A percentile compares a stretch with the other conserved stretches of the same genome.
phyloP scores from a whole-genome alignment of 2,888 invertebrate genomes.

The Pseudeuparius sepicola region DNA sequence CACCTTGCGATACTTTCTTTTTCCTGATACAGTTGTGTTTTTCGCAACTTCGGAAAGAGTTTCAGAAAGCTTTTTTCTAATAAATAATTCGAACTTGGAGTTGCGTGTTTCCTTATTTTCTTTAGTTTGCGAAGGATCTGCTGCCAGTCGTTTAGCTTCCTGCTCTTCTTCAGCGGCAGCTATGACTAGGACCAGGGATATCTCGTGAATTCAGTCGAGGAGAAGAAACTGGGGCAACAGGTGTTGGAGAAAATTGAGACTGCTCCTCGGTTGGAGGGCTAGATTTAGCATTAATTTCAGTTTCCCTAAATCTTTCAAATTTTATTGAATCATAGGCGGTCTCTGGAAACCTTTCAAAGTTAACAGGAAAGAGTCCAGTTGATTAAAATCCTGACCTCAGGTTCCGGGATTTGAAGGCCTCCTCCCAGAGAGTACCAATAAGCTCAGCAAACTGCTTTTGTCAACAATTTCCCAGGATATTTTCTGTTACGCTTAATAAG shows the following conservation, averaged over 20 bases:
- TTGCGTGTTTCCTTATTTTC: background rate
- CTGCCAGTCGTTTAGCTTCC: too few relatives aligned
- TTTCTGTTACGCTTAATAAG: slow-evolving; percentile 12
- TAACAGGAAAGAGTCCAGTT: too few relatives aligned
- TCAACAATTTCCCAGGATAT: slow-evolving; percentile 6
- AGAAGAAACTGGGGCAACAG: background rate
- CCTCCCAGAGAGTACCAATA: slow-evolving; percentile 8
- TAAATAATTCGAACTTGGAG: slow-evolving; percentile 8
- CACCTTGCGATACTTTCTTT: too few relatives aligned
- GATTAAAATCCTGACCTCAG: too few relatives aligned
- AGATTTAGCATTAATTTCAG: too few relatives aligned
- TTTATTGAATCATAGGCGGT: too few relatives aligned
- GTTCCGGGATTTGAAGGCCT: too few relatives aligned
- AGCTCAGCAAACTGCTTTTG: slow-evolving; percentile 8
- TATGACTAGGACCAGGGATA: slow-evolving; percentile 5
- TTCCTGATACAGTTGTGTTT: too few relatives aligned
- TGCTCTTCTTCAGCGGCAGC: background rate
- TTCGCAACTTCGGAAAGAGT: slow-evolving; percentile 8
- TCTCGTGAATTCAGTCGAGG: background rate
- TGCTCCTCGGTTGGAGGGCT: slow-evolving; percentile 1
- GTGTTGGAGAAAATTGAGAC: slow-evolving; percentile 7
- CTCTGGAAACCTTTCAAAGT: too few relatives aligned
- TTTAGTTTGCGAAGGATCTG: too few relatives aligned
- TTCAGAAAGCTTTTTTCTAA: slow-evolving; percentile 5
- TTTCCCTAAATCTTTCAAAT: too few relatives aligned